phyloP scores from a whole-genome alignment of 2,888 invertebrate genomes.

The Drosophila ezoana region DNA sequence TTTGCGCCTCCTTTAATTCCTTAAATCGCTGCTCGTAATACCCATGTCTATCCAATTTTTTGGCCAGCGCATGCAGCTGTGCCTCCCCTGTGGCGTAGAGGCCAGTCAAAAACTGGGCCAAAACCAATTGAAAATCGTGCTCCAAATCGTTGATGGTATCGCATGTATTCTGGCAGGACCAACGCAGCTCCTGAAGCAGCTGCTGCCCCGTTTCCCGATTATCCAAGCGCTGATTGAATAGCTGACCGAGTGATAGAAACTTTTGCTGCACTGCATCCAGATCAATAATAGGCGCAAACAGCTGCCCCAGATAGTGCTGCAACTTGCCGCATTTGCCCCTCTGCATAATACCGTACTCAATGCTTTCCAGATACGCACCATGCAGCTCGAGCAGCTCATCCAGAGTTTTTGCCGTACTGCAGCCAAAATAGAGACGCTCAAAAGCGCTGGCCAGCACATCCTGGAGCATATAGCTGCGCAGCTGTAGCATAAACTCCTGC shows the following conservation, averaged over 20 bases:
- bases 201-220: neutral
- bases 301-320: conserved; percentile 3
- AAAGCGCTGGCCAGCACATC: conserved; percentile 33
- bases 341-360: conserved; percentile 24
- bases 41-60: conserved; percentile 11
- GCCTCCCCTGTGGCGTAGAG: conserved; percentile 5
- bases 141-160: conserved; percentile 29
- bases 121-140: conserved; percentile 12
- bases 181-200: conserved; percentile 6
- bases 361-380: conserved; percentile 29
- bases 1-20: conserved; percentile 5
- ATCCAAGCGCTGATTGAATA: neutral
- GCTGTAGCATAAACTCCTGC: conserved; percentile 18
- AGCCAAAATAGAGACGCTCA: conserved; percentile 4
- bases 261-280: conserved; percentile 38
- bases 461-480: conserved; percentile 23
- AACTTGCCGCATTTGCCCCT: neutral
- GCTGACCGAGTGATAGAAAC: conserved; percentile 19
- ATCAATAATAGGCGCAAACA: conserved; percentile 35
- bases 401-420: conserved; percentile 9
- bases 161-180: conserved; percentile 31
- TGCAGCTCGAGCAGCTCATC: conserved; percentile 49
- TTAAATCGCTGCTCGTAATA: conserved; percentile 1
- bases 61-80: conserved; percentile 17
- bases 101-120: conserved; percentile 28